Evolutionary conservation across 2,888 invertebrate genomes (phyloP).

Genomic region (Hyalella azteca): DNA sequence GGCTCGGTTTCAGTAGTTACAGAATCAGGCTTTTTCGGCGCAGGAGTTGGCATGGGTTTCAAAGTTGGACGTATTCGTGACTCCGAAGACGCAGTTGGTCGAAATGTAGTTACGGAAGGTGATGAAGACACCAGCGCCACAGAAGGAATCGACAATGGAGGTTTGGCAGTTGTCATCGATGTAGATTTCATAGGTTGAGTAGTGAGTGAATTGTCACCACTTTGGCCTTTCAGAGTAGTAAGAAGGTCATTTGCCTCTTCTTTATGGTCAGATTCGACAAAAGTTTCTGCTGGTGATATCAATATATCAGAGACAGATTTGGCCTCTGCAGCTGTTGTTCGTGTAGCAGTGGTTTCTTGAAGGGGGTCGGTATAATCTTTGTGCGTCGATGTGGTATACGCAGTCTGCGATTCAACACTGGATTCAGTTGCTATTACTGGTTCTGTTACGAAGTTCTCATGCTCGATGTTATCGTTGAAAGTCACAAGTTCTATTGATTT

Average conservation of each 20-base stretch:
- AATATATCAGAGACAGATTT: not conserved
- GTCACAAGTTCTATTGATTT: too few relatives aligned
- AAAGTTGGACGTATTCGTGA: not conserved
- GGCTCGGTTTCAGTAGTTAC: not conserved
- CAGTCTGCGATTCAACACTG: too few relatives aligned
- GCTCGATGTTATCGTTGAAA: too few relatives aligned
- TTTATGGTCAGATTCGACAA: too few relatives aligned
- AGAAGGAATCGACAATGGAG: not conserved
- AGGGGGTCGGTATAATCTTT: too few relatives aligned
- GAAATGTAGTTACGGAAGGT: not conserved
- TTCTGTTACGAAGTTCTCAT: too few relatives aligned
- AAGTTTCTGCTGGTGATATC: too few relatives aligned
- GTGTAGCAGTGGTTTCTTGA: not conserved
- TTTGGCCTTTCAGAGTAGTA: too few relatives aligned
- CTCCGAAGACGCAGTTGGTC: not conserved
- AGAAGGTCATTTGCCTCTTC: too few relatives aligned
- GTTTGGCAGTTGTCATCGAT: not conserved
- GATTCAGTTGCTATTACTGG: too few relatives aligned
- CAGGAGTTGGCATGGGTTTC: slow-evolving; percentile 1
- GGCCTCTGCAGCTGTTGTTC: not conserved
- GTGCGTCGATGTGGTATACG: too few relatives aligned
- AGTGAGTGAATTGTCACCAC: too few relatives aligned
- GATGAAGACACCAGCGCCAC: not conserved
- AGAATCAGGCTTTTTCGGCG: not conserved
- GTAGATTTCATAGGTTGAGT: not conserved